These are phyloP conservation scores for Eptesicus fuscus DNA, from an alignment of 2,113 vertebrate genomes.

Conservation along the genomic window DNA sequence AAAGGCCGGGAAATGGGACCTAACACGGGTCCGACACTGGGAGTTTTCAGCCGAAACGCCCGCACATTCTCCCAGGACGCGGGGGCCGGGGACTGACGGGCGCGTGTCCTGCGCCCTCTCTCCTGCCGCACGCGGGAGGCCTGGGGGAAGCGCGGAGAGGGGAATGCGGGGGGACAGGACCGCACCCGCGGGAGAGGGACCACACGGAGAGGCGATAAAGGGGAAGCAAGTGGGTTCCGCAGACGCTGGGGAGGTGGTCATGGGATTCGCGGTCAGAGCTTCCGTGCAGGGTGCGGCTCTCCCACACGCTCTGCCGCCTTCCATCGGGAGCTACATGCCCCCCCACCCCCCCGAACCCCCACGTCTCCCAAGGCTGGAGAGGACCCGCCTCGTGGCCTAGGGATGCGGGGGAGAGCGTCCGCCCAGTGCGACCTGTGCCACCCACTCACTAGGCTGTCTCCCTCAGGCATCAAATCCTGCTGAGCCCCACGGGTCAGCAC, in stretches of 20 bases:
- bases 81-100: no score
- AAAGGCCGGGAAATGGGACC: no score
- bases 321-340: no score
- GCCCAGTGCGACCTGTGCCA: neutral
- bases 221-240: constrained; percentile 46
- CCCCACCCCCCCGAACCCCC: neutral
- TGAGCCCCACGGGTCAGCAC: constrained; percentile 42
- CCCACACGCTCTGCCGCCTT: neutral
- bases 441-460: neutral
- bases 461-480: neutral
- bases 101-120: neutral
- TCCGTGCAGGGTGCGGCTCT: neutral
- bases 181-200: constrained; percentile 46
- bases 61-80: no score
- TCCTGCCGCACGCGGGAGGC: constrained; percentile 28
- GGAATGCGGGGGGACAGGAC: constrained; percentile 64
- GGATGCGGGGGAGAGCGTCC: rapidly evolving
- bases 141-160: constrained; percentile 51
- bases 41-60: neutral
- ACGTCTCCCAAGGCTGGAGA: neutral
- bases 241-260: constrained; percentile 38
- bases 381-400: rapidly evolving
- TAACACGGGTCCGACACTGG: no score
- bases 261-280: constrained; percentile 38
- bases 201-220: constrained; percentile 46